Evolutionary conservation across 2,888 invertebrate genomes (phyloP), one percentile per base, ranked within the genome.

Genomic region (Cepaea hortensis): DNA sequence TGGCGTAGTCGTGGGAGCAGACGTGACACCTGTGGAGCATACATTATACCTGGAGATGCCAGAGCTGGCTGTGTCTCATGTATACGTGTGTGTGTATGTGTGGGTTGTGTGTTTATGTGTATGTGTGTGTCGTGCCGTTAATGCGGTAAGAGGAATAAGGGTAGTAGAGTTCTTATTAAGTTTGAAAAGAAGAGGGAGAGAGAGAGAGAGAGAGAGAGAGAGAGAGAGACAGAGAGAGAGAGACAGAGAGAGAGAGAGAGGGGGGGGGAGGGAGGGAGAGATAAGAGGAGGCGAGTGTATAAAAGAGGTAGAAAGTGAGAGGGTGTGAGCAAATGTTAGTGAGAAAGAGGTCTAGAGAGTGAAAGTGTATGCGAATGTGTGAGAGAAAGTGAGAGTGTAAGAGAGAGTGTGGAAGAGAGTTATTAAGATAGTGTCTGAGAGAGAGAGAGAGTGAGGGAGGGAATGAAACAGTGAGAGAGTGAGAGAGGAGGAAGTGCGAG

Each of bases 151-250:
- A 35, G 0, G 0, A 35, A 35, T 35, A 35, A 35, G 35, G 35
- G 35, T 35, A 35, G 35, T 35, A 35, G 35, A 35, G 35, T 35
- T 35, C 35, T 35, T 35, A 35, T 35, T 35, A n/a, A 70, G n/a
- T 20, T 7, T 15, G n/a, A n/a, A 70, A 15, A 70, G n/a, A 20
- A 70, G 7, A n/a, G 70, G 70, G n/a, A n/a, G 70, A 70, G 70
- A n/a, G 70, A 70, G 70, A 70, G 70, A n/a, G n/a, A 70, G 70
- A 70, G n/a, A n/a, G 20, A 70, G n/a, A n/a, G n/a, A 70, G 70
- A 70, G 70, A 70, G 70, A 70, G n/a, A n/a, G 70, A 70, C 0
- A 70, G 15, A n/a, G 15, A 20, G 20, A n/a, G n/a, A n/a, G 15
- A 70, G 15, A n/a, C 1, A 70, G 7, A 70, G 70, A 70, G 7